phyloP scores from a whole-genome alignment of 2,797 vertebrate species.

The Vespertilio murinus region DNA sequence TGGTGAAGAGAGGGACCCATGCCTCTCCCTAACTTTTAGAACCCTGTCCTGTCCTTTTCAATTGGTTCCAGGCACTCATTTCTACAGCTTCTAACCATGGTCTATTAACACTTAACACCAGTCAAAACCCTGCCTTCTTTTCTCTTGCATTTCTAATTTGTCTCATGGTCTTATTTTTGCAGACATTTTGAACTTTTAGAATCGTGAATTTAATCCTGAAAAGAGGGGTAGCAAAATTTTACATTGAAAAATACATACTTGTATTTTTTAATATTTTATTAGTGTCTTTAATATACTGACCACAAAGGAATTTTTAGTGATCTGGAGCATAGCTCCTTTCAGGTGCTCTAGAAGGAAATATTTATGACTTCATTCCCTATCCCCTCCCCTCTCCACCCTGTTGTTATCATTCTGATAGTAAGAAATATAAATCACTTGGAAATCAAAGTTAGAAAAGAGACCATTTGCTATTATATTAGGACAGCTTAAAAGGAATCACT shows the following conservation, averaged over 20 bases:
- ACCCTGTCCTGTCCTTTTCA: neutral
- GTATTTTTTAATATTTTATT: constrained; percentile 10
- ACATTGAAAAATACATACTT: neutral
- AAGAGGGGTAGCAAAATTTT: constrained; percentile 3
- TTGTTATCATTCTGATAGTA: constrained; percentile 44
- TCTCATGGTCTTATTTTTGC: constrained; percentile 20
- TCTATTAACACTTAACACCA: neutral
- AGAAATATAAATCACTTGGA: constrained; percentile 46
- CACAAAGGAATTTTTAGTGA: constrained; percentile 2
- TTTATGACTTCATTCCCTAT: constrained; percentile 12
- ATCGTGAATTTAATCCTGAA: constrained; percentile 42
- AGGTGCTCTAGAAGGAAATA: neutral
- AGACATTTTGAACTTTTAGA: constrained; percentile 10
- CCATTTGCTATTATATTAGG: constrained; percentile 55
- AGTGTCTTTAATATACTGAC: neutral
- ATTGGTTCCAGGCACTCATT: constrained; percentile 46
- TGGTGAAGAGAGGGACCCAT: neutral
- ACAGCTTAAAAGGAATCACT: constrained; percentile 64
- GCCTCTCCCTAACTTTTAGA: neutral
- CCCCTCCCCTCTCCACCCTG: neutral
- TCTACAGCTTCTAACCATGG: constrained; percentile 16
- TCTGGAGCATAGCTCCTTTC: neutral
- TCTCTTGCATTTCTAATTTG: constrained; percentile 28
- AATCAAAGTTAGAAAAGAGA: constrained; percentile 52
- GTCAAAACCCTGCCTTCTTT: neutral